Evolutionary conservation across 2,888 invertebrate species (phyloP).

Genomic region (Auanema sp.): DNA sequence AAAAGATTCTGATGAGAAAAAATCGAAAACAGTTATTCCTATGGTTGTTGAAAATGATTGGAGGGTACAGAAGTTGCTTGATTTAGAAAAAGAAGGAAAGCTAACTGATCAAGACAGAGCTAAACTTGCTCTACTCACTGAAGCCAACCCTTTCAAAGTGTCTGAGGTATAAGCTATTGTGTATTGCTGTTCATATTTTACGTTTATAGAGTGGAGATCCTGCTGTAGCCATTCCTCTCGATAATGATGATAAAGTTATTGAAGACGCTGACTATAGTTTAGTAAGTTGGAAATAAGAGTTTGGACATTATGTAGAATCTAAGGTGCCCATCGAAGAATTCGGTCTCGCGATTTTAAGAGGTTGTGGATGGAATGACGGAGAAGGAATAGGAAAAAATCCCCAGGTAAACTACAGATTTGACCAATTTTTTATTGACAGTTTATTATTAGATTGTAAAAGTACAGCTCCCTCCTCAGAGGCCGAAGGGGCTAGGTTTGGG

Average conservation of each 20-base stretch:
- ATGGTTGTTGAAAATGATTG: conserved; percentile 48
- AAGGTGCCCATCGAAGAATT: conserved; percentile 77
- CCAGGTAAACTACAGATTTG: conserved; percentile 21
- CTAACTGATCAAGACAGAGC: conserved; percentile 44
- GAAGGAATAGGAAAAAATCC: conserved; percentile 57
- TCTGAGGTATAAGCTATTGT: neutral
- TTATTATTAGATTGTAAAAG: conserved; percentile 65
- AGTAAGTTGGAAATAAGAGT: conserved; percentile 7
- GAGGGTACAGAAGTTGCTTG: conserved; percentile 41
- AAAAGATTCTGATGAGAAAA: conserved; percentile 33
- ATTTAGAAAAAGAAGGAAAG: conserved; percentile 46
- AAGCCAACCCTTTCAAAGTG: conserved; percentile 16
- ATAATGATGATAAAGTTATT: conserved; percentile 17
- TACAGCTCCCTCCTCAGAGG: conserved; percentile 75
- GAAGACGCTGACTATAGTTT: conserved; percentile 50
- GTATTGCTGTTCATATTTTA: neutral
- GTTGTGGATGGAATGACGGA: conserved; percentile 77
- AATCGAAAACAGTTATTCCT: conserved; percentile 40
- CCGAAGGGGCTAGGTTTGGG: conserved; percentile 93
- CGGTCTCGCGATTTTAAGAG: conserved; percentile 89
- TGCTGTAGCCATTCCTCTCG: neutral
- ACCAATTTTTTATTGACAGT: neutral
- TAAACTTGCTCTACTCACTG: conserved; percentile 35
- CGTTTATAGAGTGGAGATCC: neutral
- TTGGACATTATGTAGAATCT: conserved; percentile 7